phyloP scores from a whole-genome alignment of 1,140 invertebrate species.

The Oryzaephilus surinamensis region DNA sequence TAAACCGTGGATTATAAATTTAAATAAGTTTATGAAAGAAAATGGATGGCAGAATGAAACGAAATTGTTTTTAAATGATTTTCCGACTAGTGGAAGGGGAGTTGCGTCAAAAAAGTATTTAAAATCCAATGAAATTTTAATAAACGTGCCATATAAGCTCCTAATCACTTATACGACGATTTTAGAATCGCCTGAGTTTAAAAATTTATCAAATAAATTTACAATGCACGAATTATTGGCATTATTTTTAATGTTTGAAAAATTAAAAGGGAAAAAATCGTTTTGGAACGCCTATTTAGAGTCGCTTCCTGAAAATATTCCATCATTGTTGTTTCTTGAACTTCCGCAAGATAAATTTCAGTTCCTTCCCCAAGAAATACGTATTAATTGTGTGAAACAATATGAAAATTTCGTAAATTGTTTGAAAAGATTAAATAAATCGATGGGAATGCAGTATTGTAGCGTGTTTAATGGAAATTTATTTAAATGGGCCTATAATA shows the following conservation, averaged over 20 bases:
- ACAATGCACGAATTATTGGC: slow-evolving; percentile 44
- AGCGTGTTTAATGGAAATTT: slow-evolving; percentile 35
- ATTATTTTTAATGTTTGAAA: slow-evolving; percentile 49
- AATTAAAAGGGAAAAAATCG: slow-evolving; percentile 36
- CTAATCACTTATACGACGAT: slow-evolving; percentile 41
- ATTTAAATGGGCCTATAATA: slow-evolving; percentile 53
- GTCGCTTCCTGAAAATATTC: slow-evolving; percentile 44
- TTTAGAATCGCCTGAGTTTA: slow-evolving; percentile 27
- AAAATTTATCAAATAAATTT: slow-evolving; percentile 31
- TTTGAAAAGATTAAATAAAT: slow-evolving; percentile 23
- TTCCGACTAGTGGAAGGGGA: slow-evolving; percentile 45
- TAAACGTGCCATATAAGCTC: slow-evolving; percentile 42
- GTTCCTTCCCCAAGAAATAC: too few species aligned
- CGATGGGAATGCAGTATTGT: slow-evolving; percentile 19
- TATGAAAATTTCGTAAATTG: slow-evolving; percentile 29
- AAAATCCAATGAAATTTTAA: slow-evolving; percentile 35
- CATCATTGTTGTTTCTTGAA: slow-evolving; percentile 42
- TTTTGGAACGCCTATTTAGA: slow-evolving; percentile 44
- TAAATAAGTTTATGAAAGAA: slow-evolving; percentile 25
- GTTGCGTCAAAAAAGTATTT: slow-evolving; percentile 40
- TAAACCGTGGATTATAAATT: slow-evolving; percentile 16
- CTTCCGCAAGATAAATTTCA: too few species aligned
- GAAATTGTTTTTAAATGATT: slow-evolving; percentile 26
- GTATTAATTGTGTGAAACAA: too few species aligned
- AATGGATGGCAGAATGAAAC: slow-evolving; percentile 26